phyloP scores from a whole-genome alignment of 2,888 invertebrate genomes.

The Leptogaster cylindrica region DNA sequence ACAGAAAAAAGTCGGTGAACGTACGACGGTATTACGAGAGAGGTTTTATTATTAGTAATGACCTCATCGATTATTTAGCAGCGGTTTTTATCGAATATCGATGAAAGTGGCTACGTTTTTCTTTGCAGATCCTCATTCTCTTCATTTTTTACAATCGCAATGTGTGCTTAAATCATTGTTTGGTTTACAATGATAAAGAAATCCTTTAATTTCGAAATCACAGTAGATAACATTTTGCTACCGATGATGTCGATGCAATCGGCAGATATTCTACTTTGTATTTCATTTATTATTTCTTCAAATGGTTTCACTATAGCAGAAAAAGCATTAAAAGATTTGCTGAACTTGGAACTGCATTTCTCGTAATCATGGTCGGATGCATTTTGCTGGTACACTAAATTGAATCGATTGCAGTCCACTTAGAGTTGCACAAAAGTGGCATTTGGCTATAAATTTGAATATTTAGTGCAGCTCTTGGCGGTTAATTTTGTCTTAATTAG shows the following conservation, averaged over 20 bases:
- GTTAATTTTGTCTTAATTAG: not conserved
- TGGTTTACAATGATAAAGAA: not conserved
- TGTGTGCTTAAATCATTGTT: not conserved
- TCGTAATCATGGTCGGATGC: too few species aligned
- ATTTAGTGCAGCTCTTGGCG: not conserved
- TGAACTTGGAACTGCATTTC: too few species aligned
- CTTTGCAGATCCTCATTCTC: not conserved
- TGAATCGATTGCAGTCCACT: not conserved
- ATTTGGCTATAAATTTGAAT: not conserved
- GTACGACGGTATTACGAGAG: conserved; percentile 35
- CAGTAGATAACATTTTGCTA: not conserved
- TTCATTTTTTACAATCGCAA: not conserved
- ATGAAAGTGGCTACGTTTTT: conserved; percentile 30
- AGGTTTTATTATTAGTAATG: conserved; percentile 62
- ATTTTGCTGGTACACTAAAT: not conserved
- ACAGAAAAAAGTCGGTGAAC: conserved; percentile 23
- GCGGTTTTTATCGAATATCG: conserved; percentile 51
- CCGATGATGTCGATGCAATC: too few species aligned
- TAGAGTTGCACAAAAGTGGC: not conserved
- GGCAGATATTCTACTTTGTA: too few species aligned
- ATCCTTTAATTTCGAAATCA: not conserved
- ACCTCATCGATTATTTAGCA: conserved; percentile 62
- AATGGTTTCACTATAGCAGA: too few species aligned
- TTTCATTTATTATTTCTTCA: not conserved
- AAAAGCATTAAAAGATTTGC: too few species aligned